Evolutionary conservation across 2,888 invertebrate genomes (phyloP).

Genomic region (Caenorhabditis parvicauda): DNA sequence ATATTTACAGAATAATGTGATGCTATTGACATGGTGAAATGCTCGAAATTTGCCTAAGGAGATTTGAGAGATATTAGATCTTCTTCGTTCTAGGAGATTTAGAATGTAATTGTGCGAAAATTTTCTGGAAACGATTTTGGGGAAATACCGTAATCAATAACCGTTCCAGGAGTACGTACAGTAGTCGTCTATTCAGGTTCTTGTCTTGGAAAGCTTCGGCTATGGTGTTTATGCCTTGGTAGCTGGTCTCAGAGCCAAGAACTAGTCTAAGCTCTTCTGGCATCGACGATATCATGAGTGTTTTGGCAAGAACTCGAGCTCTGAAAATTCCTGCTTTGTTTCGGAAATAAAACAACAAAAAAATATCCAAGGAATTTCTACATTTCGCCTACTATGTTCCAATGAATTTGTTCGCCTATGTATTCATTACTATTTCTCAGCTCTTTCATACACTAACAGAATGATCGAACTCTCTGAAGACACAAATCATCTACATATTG

Average conservation of each 20-base stretch:
- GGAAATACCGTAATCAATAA: slow-evolving; percentile 65
- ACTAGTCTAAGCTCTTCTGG: slow-evolving; percentile 86
- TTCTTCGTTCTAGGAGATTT: slow-evolving; percentile 57
- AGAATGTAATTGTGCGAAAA: slow-evolving; percentile 59
- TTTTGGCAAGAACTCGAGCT: slow-evolving; percentile 77
- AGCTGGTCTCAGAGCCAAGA: slow-evolving; percentile 72
- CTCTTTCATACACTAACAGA: too few relatives aligned
- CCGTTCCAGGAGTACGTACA: slow-evolving; percentile 82
- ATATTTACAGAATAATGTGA: slow-evolving; percentile 1
- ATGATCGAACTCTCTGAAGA: too few relatives aligned
- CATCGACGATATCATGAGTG: slow-evolving; percentile 78
- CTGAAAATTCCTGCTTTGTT: too few relatives aligned
- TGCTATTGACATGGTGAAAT: not conserved
- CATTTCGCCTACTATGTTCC: too few relatives aligned
- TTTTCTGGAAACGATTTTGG: slow-evolving; percentile 56
- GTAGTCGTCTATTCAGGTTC: slow-evolving; percentile 78
- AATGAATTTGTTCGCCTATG: too few relatives aligned
- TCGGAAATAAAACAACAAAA: too few relatives aligned
- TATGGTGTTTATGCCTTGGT: slow-evolving; percentile 76
- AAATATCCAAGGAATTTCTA: too few relatives aligned
- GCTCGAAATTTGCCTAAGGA: not conserved
- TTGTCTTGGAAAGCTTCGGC: slow-evolving; percentile 85
- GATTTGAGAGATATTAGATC: slow-evolving; percentile 12
- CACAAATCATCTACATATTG: too few relatives aligned
- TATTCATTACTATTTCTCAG: too few relatives aligned